Evolutionary conservation across 2,797 vertebrate species (phyloP).

Genomic region (Myotis daubentonii): DNA sequence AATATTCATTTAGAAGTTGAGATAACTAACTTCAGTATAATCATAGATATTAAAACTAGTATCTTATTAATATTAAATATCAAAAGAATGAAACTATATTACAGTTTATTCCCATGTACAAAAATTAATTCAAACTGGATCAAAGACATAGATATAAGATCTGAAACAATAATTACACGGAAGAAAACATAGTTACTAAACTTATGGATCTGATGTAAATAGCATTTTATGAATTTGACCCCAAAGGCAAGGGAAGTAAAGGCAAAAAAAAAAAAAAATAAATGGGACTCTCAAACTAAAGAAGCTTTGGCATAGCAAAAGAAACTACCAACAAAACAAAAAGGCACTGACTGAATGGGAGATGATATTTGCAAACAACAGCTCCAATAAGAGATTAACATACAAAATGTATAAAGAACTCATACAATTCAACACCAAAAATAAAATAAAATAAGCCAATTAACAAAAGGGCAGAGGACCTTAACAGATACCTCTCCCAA

Average conservation of each 20-base stretch:
- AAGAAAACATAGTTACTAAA: neutral
- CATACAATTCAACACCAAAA: too few species aligned
- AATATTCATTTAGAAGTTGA: conserved; percentile 25
- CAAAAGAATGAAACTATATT: too few species aligned
- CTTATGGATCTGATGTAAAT: neutral
- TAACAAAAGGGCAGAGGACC: neutral
- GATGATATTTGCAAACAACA: neutral
- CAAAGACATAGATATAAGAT: neutral
- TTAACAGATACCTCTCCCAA: neutral
- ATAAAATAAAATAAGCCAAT: neutral
- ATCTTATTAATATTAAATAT: neutral
- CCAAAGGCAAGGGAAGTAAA: neutral
- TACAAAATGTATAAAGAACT: neutral
- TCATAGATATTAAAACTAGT: conserved; percentile 1
- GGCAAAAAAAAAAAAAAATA: too few species aligned
- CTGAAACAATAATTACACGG: neutral
- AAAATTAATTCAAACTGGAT: too few species aligned
- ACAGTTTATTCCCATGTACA: too few species aligned
- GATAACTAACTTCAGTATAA: neutral
- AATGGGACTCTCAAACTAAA: neutral
- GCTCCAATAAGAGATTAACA: neutral
- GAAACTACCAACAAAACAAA: neutral
- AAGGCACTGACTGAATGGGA: neutral
- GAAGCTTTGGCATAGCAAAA: neutral
- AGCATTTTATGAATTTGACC: neutral